Evolutionary conservation across 1,140 invertebrate genomes (phyloP).

Genomic region (Neodiprion fabricii): DNA sequence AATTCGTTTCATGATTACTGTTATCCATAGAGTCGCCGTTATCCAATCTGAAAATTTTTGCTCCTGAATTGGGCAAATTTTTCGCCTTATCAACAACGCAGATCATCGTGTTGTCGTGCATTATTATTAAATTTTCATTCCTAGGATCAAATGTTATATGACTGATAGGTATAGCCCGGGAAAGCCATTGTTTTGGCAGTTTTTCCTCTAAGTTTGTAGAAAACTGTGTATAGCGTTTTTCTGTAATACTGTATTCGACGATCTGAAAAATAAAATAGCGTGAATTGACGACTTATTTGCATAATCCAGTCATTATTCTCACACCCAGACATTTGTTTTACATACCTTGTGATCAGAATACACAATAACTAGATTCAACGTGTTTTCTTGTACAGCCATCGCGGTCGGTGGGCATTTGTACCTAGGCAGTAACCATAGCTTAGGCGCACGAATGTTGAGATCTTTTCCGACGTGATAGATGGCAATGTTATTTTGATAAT

Average conservation of each 20-base stretch:
- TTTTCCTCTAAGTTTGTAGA: constrained; percentile 58
- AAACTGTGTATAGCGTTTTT: constrained; percentile 65
- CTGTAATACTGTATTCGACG: constrained; percentile 71
- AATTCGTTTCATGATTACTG: constrained; percentile 45
- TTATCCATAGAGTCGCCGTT: constrained; percentile 50
- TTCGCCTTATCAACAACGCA: constrained; percentile 68
- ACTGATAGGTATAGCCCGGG: constrained; percentile 59
- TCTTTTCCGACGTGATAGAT: constrained; percentile 63
- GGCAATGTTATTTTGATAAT: constrained; percentile 66
- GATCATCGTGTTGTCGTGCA: constrained; percentile 69
- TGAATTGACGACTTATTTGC: constrained; percentile 20
- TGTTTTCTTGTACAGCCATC: constrained; percentile 66
- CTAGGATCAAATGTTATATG: constrained; percentile 66
- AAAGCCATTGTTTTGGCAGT: constrained; percentile 58
- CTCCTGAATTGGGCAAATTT: constrained; percentile 44
- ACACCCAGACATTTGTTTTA: neutral
- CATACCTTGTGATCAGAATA: constrained; percentile 77
- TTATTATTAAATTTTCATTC: constrained; percentile 67
- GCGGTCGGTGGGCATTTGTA: constrained; percentile 71
- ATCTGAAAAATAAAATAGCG: constrained; percentile 60
- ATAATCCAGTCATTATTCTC: constrained; percentile 6
- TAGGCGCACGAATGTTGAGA: constrained; percentile 46
- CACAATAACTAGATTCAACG: constrained; percentile 66
- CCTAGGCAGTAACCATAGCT: constrained; percentile 68
- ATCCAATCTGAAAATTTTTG: constrained; percentile 55